phyloP scores from a whole-genome alignment of 2,888 invertebrate genomes.

The Ochropleura leucogaster region DNA sequence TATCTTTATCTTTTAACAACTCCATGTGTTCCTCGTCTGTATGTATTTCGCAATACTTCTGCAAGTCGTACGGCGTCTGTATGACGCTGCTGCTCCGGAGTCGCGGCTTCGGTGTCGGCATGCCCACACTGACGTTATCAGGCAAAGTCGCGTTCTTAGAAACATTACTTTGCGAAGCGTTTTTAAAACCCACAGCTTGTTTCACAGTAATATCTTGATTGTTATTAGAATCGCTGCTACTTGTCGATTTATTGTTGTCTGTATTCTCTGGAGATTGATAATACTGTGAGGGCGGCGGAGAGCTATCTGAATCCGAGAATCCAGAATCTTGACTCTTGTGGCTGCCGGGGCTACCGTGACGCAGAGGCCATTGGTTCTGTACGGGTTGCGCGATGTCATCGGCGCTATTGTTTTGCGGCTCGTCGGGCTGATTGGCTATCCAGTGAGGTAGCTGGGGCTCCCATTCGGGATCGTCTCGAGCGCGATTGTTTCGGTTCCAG shows the following conservation, averaged over 20 bases:
- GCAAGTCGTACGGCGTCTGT: conserved; percentile 88
- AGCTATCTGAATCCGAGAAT: conserved; percentile 94
- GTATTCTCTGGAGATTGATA: conserved; percentile 80
- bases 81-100: conserved; percentile 88
- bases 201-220: conserved; percentile 87
- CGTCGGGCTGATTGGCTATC: conserved; percentile 87
- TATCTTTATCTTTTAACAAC: conserved; percentile 81
- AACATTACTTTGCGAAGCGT: conserved; percentile 77
- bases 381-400: conserved; percentile 82
- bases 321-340: conserved; percentile 95
- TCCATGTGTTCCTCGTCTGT: conserved; percentile 87
- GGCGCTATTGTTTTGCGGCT: conserved; percentile 81
- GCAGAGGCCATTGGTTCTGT: conserved; percentile 86
- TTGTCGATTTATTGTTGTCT: conserved; percentile 83
- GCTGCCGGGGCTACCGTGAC: conserved; percentile 91
- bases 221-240: conserved; percentile 87
- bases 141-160: conserved; percentile 75
- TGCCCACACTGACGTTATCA: conserved; percentile 68
- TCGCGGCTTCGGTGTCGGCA: conserved; percentile 84
- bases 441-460: conserved; percentile 89
- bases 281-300: conserved; percentile 88
- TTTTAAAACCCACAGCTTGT: conserved; percentile 85
- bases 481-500: conserved; percentile 79
- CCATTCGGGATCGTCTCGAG: conserved; percentile 84
- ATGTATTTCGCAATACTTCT: conserved; percentile 88